Percentiles rank a stretch among this genome's conserved stretches.
These are phyloP conservation scores for Eumerus sabulonum DNA, from an alignment of 2,888 invertebrate species.

Conservation along the genomic window DNA sequence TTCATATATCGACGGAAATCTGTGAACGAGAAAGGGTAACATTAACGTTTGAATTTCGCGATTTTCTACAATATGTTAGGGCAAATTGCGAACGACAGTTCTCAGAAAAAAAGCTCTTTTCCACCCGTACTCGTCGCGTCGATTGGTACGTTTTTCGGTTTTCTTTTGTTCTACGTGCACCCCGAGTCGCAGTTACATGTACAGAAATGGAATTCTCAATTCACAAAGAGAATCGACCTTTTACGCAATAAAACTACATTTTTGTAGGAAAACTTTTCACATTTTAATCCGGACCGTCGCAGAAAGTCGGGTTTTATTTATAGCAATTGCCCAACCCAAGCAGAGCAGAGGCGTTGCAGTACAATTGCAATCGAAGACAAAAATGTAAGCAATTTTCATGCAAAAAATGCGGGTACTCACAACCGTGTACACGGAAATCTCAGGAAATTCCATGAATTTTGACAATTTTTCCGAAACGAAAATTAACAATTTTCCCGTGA, in stretches of 20 bases:
- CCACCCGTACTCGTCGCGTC: too few relatives aligned
- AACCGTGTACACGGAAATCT: background rate
- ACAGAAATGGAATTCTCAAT: too few relatives aligned
- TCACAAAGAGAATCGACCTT: too few relatives aligned
- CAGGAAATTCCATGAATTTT: constrained; percentile 1
- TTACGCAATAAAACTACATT: too few relatives aligned
- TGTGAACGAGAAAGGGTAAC: constrained; percentile 78
- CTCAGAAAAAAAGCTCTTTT: too few relatives aligned
- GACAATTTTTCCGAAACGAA: background rate
- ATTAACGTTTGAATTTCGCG: too few relatives aligned
- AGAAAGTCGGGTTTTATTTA: constrained; percentile 13
- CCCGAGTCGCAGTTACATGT: too few relatives aligned
- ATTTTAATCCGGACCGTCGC: background rate
- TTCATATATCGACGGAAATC: constrained; percentile 86
- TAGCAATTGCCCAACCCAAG: constrained; percentile 19
- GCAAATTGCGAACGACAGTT: too few relatives aligned
- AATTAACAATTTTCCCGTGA: constrained; percentile 10
- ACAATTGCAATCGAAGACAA: background rate
- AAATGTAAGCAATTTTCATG: background rate
- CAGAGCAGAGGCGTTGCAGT: constrained; percentile 37
- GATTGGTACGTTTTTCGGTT: too few relatives aligned
- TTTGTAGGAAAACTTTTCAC: background rate
- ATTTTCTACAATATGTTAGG: too few relatives aligned
- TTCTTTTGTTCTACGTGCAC: too few relatives aligned
- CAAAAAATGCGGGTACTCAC: constrained; percentile 4